Percentiles rank a stretch among this genome's conserved stretches.
Conservation (phyloP, 2,113 vertebrate species). For the Falcunculus frontatus region DNA sequence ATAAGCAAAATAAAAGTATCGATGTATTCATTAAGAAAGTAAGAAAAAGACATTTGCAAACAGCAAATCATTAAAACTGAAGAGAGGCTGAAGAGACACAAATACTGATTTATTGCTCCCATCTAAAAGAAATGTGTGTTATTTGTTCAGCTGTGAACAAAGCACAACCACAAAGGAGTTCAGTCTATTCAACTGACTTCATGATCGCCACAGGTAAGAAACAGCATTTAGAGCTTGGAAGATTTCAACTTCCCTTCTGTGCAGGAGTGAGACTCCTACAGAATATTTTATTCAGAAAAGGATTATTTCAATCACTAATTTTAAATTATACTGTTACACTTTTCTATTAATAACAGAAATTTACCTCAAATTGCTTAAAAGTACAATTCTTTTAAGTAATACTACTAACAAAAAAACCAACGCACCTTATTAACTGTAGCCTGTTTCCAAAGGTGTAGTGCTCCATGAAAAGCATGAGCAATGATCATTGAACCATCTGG, state of each 20-base stretch:
- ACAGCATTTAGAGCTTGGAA: not conserved
- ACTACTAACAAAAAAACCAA: not conserved
- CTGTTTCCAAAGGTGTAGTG: constrained; percentile 90
- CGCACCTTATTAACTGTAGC: constrained; percentile 73
- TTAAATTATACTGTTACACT: not conserved
- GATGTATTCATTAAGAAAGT: not conserved
- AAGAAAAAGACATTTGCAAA: not conserved
- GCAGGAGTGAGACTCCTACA: not conserved
- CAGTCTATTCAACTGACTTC: not conserved
- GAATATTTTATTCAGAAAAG: not conserved
- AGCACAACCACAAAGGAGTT: not conserved
- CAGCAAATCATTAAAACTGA: not conserved
- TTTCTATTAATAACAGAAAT: not conserved
- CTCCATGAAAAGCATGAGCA: constrained; percentile 93
- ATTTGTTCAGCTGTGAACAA: not conserved
- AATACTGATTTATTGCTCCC: not conserved
- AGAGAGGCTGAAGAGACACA: not conserved
- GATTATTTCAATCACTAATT: not conserved
- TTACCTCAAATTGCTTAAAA: not conserved
- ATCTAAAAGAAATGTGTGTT: not conserved
- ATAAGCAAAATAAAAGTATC: not conserved
- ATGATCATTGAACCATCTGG: constrained; percentile 88
- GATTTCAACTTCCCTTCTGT: not conserved
- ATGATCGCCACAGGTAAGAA: not conserved
- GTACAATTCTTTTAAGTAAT: not conserved